Evolutionary conservation across 2,797 vertebrate genomes (phyloP).

Genomic region (Macrochelys suwanniensis): DNA sequence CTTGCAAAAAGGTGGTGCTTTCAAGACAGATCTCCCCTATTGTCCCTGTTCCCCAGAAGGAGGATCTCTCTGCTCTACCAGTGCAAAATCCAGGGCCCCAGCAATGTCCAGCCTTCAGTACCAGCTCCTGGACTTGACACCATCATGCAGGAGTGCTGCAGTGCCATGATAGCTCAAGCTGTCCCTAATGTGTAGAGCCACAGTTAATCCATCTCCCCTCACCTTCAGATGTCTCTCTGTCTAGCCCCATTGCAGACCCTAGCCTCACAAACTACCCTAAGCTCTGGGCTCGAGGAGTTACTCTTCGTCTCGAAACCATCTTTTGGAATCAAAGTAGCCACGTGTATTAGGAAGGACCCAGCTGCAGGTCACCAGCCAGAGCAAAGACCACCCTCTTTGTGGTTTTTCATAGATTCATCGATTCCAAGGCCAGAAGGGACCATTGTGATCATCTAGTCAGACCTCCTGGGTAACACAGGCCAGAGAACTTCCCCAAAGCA

Average conservation of each 20-base stretch:
- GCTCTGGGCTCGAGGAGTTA: neutral
- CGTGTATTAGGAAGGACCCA: too few species aligned
- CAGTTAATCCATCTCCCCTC: neutral
- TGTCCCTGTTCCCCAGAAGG: neutral
- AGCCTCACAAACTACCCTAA: neutral
- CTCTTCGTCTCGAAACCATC: neutral
- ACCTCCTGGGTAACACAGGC: neutral
- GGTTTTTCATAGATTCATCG: neutral
- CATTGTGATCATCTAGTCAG: neutral
- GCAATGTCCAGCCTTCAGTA: neutral
- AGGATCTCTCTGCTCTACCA: neutral
- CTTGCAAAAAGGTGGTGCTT: neutral
- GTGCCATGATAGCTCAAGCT: neutral
- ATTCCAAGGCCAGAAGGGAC: neutral
- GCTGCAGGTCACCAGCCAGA: rapidly evolving
- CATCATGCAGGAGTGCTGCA: too few species aligned
- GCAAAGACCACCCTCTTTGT: rapidly evolving
- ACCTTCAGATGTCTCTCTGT: neutral
- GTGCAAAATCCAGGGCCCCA: neutral
- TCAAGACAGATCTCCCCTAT: neutral
- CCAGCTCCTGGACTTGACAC: neutral
- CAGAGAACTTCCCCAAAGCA: too few species aligned
- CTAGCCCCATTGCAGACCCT: neutral
- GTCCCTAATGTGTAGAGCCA: neutral
- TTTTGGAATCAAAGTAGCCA: neutral